Base-by-base conservation (phyloP, 2,797 vertebrate species). In the Podarcis siculus region DNA sequence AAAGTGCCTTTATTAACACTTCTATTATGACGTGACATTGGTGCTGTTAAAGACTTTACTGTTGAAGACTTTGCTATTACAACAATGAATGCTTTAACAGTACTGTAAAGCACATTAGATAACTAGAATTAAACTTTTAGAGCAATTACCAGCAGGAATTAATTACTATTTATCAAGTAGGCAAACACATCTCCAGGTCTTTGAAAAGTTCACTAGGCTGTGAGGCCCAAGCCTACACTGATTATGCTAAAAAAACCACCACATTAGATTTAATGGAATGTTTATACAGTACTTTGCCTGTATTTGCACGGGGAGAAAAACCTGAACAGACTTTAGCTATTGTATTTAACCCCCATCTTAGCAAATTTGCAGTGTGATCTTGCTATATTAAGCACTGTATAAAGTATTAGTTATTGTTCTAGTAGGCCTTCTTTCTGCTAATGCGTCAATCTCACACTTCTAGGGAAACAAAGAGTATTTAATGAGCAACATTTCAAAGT, bases 111-210 rank as follows among this genome's bases (percentile, higher is more conserved):
- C 7, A 55, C 19, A n/a, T 69, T 80, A 13, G 85, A 4, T 21
- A 78, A 72, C 12, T 10, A 83, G 0, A 81, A 66, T 82, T 45
- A 79, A 89, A 58, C 75, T 73, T 76, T 30, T 86, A 1, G 15
- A 32, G 64, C 83, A 35, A 77, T 93, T 86, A 87, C 85, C 55
- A 90, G 35, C 0, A 92, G 77, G 45, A 91, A 91, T 42, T 35
- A 71, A 83, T 49, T 42, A 49, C 67, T 72, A 3, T 58, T 84
- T 83, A 49, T 35, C n/a, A 84, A 71, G 32, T 30, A n/a, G 30
- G 42, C 27, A 8, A 39, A 49, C 27, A 82, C 27, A 58, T 79
- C 49, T 79, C 49, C n/a, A 58, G 78, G 37, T 69, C 37, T 45
- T 15, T 82, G 37, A 30, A 67, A 67, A 69, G 25, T 21, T 45